Conservation (phyloP, 2,888 invertebrate species). For the Dasypolia templi region DNA sequence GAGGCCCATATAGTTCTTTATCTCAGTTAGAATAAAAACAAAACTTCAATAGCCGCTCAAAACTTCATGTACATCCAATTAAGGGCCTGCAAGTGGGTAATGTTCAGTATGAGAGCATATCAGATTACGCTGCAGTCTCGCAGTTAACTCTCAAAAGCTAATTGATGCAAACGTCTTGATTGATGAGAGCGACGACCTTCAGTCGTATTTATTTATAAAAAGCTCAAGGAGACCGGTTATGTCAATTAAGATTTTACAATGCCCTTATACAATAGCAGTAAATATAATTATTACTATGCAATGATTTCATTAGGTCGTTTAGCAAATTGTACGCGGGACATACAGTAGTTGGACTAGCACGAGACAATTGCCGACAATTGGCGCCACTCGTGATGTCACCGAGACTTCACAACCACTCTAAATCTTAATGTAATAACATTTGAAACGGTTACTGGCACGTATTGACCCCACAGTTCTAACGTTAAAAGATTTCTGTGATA, state of each 20-base stretch:
- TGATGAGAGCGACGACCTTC: conserved; percentile 85
- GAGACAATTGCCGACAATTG: conserved; percentile 88
- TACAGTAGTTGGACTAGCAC: conserved; percentile 72
- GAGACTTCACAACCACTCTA: conserved; percentile 65
- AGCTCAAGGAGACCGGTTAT: conserved; percentile 66
- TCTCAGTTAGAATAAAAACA: conserved; percentile 58
- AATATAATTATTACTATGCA: conserved; percentile 82
- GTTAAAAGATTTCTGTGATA: conserved; percentile 30
- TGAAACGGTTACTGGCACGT: conserved; percentile 45
- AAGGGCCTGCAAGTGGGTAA: conserved; percentile 72
- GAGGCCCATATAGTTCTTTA: conserved; percentile 57
- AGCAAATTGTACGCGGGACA: conserved; percentile 74
- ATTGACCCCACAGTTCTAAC: conserved; percentile 38
- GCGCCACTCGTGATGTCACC: conserved; percentile 88
- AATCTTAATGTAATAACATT: conserved; percentile 65
- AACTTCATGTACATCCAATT: conserved; percentile 76
- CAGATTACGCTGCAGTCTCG: conserved; percentile 80
- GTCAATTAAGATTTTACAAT: conserved; percentile 74
- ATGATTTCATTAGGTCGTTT: conserved; percentile 82
- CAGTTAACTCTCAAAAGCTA: conserved; percentile 79
- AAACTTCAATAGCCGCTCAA: conserved; percentile 67
- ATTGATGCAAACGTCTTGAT: conserved; percentile 85
- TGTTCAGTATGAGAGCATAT: conserved; percentile 74
- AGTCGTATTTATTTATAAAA: conserved; percentile 70
- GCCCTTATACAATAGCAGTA: conserved; percentile 75